Conservation (phyloP, 2,113 vertebrate species). For the Australoheros scitulus region DNA sequence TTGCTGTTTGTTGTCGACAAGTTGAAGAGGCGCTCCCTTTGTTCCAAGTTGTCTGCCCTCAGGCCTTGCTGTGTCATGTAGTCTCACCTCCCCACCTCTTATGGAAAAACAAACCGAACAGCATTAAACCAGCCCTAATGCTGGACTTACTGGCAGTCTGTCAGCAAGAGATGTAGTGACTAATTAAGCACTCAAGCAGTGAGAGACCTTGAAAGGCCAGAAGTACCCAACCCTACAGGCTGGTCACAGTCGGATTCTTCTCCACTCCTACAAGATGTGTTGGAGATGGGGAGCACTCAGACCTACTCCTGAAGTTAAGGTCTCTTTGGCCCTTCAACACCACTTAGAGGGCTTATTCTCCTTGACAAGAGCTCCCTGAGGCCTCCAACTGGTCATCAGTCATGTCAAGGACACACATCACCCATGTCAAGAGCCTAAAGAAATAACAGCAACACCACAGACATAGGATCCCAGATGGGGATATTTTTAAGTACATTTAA, state of each 20-base stretch:
- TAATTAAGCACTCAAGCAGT: conserved; percentile 64
- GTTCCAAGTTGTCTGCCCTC: conserved; percentile 34
- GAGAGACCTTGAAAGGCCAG: conserved; percentile 34
- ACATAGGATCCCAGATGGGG: conserved; percentile 21
- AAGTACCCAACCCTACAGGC: conserved; percentile 20
- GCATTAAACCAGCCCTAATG: conserved; percentile 18
- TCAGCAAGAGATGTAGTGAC: conserved; percentile 31
- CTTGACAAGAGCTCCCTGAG: conserved; percentile 54
- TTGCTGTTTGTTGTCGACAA: conserved; percentile 36
- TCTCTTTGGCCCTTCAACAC: conserved; percentile 19
- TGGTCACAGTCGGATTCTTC: conserved; percentile 17
- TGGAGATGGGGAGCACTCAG: conserved; percentile 57
- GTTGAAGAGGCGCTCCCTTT: conserved; percentile 40
- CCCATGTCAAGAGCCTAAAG: conserved; percentile 39
- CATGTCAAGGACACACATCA: conserved; percentile 60
- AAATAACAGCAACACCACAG: conserved; percentile 18
- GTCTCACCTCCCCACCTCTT: not conserved
- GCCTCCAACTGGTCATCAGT: conserved; percentile 51
- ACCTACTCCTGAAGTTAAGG: conserved; percentile 23
- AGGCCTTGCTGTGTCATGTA: conserved; percentile 10
- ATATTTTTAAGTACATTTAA: conserved; percentile 50
- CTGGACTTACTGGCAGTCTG: conserved; percentile 32
- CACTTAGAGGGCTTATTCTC: conserved; percentile 49
- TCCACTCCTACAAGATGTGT: conserved; percentile 22
- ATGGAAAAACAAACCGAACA: conserved; percentile 4